Evolutionary conservation across 2,888 invertebrate genomes (phyloP).

Genomic region (Drosophila melanosoma): DNA sequence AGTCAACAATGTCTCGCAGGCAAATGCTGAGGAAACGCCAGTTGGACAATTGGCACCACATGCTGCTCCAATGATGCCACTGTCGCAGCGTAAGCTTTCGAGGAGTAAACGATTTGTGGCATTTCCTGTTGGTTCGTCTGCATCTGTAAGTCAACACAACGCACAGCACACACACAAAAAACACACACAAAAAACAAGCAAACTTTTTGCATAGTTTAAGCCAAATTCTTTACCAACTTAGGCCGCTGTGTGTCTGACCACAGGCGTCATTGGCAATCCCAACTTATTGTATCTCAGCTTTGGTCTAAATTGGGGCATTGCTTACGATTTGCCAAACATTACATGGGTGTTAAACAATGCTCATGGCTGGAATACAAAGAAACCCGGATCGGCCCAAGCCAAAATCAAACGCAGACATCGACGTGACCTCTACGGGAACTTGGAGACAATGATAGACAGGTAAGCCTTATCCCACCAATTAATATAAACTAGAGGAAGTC

Average conservation of each 20-base stretch:
- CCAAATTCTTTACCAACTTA: slow-evolving; percentile 49
- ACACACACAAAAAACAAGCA: too few species aligned
- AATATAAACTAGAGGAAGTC: not conserved
- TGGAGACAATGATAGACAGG: slow-evolving; percentile 90
- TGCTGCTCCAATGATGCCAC: slow-evolving; percentile 52
- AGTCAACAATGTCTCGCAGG: slow-evolving; percentile 66
- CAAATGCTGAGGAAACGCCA: slow-evolving; percentile 30
- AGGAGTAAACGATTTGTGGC: slow-evolving; percentile 86
- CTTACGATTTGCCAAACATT: slow-evolving; percentile 87
- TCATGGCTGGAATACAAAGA: slow-evolving; percentile 69
- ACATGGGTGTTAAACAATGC: slow-evolving; percentile 86
- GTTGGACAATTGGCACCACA: slow-evolving; percentile 52
- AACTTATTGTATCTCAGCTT: slow-evolving; percentile 87
- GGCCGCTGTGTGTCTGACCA: slow-evolving; percentile 87
- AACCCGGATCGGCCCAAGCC: slow-evolving; percentile 41
- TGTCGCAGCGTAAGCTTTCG: slow-evolving; percentile 68
- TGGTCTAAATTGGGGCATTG: slow-evolving; percentile 90
- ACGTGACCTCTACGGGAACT: slow-evolving; percentile 88
- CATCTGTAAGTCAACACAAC: slow-evolving; percentile 85
- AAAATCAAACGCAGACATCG: slow-evolving; percentile 87
- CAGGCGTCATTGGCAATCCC: slow-evolving; percentile 87
- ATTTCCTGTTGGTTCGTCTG: slow-evolving; percentile 87
- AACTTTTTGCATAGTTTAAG: slow-evolving; percentile 38
- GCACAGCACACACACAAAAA: not conserved
- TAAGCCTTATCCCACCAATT: slow-evolving; percentile 82